A percentile compares a stretch with the other conserved stretches of the same genome.
These are phyloP conservation scores for Ectemnius continuus DNA, from an alignment of 2,888 invertebrate species.

Conservation along the genomic window DNA sequence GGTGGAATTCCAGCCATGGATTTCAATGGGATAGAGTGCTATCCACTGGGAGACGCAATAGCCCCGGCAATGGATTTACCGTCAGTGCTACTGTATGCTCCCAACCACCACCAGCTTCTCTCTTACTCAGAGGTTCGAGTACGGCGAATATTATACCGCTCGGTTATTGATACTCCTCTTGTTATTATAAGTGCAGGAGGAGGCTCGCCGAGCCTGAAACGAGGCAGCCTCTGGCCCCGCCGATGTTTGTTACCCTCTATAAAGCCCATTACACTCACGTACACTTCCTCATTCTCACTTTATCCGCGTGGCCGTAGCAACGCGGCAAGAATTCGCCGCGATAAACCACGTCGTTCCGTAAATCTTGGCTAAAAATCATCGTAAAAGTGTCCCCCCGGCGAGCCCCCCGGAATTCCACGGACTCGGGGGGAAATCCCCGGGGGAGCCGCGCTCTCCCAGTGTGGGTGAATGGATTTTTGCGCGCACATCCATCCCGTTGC, in stretches of 20 bases:
- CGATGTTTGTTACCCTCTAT: constrained; percentile 23
- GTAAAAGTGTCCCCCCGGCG: constrained; percentile 30
- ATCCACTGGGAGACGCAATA: no score
- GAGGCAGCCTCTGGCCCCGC: constrained; percentile 2
- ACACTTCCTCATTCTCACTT: constrained; percentile 57
- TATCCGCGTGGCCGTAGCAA: constrained; percentile 14
- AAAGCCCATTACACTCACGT: constrained; percentile 47
- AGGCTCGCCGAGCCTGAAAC: constrained; percentile 31
- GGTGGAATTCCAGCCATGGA: not conserved
- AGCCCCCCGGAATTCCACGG: constrained; percentile 35
- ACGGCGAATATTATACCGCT: not conserved
- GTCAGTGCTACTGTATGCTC: no score
- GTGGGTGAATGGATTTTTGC: not conserved
- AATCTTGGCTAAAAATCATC: constrained; percentile 50
- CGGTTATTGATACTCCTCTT: constrained; percentile 17
- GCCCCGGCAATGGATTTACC: no score
- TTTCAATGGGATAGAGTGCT: no score
- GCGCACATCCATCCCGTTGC: not conserved
- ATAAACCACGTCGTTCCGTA: constrained; percentile 48
- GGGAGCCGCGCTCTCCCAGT: not conserved
- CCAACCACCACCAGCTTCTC: no score
- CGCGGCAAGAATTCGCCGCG: constrained; percentile 48
- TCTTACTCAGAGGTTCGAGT: not conserved
- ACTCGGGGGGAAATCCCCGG: constrained; percentile 3
- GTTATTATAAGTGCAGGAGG: constrained; percentile 31